Conservation (phyloP, 2,797 vertebrate genomes). For the Acanthurus leucopareius region DNA sequence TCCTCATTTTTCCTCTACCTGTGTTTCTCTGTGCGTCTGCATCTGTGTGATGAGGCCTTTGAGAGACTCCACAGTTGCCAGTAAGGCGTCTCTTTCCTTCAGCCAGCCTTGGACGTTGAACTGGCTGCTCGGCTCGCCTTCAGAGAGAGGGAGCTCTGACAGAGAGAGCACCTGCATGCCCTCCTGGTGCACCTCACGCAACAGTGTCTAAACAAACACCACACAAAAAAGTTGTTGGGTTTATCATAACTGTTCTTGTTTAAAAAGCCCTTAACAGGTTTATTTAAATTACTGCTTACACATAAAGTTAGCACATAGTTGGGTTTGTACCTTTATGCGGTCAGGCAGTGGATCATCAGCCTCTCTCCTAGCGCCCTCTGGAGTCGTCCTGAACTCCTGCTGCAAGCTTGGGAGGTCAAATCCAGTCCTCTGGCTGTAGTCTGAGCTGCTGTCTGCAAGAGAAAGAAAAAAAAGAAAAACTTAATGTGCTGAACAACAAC, state of each 20-base stretch:
- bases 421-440: constrained; percentile 92
- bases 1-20: constrained; percentile 82
- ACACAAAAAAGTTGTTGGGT: constrained; percentile 3
- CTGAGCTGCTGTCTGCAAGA: constrained; percentile 91
- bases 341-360: constrained; percentile 90
- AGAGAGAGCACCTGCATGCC: constrained; percentile 96
- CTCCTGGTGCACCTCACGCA: constrained; percentile 95
- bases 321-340: constrained; percentile 90
- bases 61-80: constrained; percentile 89
- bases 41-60: constrained; percentile 92
- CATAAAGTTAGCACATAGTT: background rate
- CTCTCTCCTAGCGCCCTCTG: constrained; percentile 89
- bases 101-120: constrained; percentile 81
- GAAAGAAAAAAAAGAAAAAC: constrained; percentile 21
- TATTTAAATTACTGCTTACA: background rate
- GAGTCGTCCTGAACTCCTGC: constrained; percentile 87
- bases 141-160: constrained; percentile 86
- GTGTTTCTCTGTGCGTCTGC: constrained; percentile 83
- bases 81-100: constrained; percentile 89
- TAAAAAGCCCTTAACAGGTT: background rate
- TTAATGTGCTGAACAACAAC: background rate
- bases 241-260: background rate
- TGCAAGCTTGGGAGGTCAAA: constrained; percentile 81
- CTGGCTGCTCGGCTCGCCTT: constrained; percentile 80
- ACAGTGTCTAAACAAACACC: constrained; percentile 84